Conservation (phyloP, 2,888 invertebrate species). For the Cenopis cana region DNA sequence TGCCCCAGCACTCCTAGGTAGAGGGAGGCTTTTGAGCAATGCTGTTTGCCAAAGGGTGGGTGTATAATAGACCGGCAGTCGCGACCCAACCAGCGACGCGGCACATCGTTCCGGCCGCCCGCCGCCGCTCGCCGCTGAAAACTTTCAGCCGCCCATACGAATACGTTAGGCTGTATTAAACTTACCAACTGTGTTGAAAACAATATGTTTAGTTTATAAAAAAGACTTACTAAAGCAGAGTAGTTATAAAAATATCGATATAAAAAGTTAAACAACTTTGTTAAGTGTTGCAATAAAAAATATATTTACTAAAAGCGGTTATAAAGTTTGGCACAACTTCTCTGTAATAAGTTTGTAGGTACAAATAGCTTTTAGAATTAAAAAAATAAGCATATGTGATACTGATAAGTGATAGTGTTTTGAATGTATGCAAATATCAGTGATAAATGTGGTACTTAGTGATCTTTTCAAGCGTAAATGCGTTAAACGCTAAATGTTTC, state of each 20-base stretch:
- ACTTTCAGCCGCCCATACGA: constrained; percentile 57
- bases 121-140: constrained; percentile 55
- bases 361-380: neutral
- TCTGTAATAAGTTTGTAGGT: constrained; percentile 41
- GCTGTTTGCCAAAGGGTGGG: constrained; percentile 53
- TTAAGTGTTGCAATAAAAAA: neutral
- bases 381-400: neutral
- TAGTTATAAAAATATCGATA: neutral
- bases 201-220: neutral
- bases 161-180: neutral
- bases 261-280: too few species aligned
- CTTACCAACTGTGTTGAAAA: neutral
- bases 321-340: constrained; percentile 14
- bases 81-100: constrained; percentile 65
- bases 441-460: constrained; percentile 28
- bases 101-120: constrained; percentile 60
- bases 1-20: too few species aligned
- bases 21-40: constrained; percentile 24
- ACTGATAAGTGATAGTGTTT: constrained; percentile 44
- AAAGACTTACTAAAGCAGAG: neutral
- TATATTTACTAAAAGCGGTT: neutral
- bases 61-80: constrained; percentile 63
- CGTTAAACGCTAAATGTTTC: constrained; percentile 26
- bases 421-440: neutral
- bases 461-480: constrained; percentile 45